Conservation (phyloP, 2,113 vertebrate genomes). For the Acanthisitta chloris region DNA sequence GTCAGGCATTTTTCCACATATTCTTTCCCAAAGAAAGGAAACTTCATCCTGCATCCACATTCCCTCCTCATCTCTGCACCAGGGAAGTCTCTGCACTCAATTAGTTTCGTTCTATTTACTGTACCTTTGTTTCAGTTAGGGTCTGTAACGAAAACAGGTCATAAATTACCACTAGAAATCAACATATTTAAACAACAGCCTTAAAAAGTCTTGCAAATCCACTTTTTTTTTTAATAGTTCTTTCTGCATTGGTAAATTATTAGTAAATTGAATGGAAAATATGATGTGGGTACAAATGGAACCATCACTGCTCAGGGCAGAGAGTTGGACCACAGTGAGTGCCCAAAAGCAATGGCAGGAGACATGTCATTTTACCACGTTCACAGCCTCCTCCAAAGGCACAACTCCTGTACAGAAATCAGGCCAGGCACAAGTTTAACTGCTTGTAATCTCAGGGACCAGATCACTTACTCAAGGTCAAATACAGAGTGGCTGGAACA, state of each 20-base stretch:
- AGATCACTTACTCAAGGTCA: neutral
- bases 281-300: neutral
- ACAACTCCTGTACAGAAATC: neutral
- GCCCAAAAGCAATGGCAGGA: neutral
- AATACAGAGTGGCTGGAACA: neutral
- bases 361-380: neutral
- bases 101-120: neutral
- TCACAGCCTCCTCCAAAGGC: neutral
- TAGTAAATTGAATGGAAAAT: neutral
- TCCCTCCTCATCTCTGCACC: neutral
- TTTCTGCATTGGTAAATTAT: neutral
- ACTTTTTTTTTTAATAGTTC: neutral
- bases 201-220: neutral
- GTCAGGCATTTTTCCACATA: neutral
- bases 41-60: neutral
- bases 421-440: neutral
- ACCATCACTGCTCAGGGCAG: neutral
- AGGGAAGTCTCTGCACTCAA: neutral
- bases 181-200: neutral
- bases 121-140: neutral
- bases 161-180: neutral
- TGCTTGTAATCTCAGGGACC: neutral
- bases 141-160: neutral
- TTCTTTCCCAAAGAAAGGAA: neutral
- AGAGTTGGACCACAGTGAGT: neutral